Evolutionary conservation across 2,113 vertebrate species (phyloP).

Genomic region (Cathartes aura): DNA sequence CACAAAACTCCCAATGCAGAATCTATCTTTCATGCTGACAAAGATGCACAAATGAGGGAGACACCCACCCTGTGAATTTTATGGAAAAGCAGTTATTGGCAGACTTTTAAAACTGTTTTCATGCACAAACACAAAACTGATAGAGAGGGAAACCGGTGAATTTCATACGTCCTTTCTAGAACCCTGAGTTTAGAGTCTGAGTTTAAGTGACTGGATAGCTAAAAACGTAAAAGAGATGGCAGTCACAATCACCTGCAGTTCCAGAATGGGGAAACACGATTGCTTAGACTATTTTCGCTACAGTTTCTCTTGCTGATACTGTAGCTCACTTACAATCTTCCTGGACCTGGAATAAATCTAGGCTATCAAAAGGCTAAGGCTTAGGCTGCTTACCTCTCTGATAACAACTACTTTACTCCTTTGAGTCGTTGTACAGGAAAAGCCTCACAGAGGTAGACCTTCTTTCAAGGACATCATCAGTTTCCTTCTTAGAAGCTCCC

Average conservation of each 20-base stretch:
- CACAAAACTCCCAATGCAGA: neutral
- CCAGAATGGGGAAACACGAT: neutral
- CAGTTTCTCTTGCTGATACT: neutral
- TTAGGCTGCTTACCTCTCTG: conserved; percentile 36
- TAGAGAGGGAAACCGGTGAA: neutral
- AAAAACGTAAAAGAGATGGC: neutral
- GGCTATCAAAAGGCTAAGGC: neutral
- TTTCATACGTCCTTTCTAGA: neutral
- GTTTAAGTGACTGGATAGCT: neutral
- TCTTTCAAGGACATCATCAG: conserved; percentile 63
- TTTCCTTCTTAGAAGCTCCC: conserved; percentile 75
- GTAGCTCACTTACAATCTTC: neutral
- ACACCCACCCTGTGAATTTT: neutral
- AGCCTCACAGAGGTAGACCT: conserved; percentile 48
- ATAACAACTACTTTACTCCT: neutral
- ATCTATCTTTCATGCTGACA: neutral
- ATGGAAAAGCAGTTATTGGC: neutral
- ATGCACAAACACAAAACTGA: neutral
- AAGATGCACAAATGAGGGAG: neutral
- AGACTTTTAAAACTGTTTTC: neutral
- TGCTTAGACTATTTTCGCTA: neutral
- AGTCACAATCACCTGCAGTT: neutral
- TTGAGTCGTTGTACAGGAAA: neutral
- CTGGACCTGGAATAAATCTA: neutral
- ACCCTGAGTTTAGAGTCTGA: neutral